Evolutionary conservation across 2,888 invertebrate species (phyloP), one percentile per base, ranked within the genome.

Genomic region (Magallana nippona): DNA sequence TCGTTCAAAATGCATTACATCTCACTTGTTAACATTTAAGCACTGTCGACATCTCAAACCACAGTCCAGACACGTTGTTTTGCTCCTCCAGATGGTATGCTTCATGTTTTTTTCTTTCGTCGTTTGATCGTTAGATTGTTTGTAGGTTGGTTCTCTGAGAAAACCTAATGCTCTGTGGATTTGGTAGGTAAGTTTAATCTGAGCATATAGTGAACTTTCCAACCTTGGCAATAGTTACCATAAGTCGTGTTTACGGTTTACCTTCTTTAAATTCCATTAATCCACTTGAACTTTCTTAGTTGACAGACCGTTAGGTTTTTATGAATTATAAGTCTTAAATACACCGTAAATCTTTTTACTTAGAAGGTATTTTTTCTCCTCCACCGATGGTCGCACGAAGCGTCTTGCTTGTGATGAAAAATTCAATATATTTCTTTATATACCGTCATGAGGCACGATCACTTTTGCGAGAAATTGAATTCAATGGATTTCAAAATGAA

Each of bases 151-250:
- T 44, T 44, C 44, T 44, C 44, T 8, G 44, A 44, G 44, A 44
- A 44, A 44, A 44, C 8, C 44, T 3, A 8, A 5, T 44, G 44
- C 44, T 44, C 44, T 44, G 8, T 44, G 44, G 5, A 44, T 44
- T 44, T 44, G 44, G 44, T 44, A 3, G 44, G 44, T 44, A 44
- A 71, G 71, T 22, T 15, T 71, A 71, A 71, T 71, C 71, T 22
- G 15, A 5, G 22, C 27, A 22, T 22, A 5, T 27, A 71, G 10
- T 71, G 71, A 71, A 71, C 71, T 71, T 22, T 71, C 71, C 71
- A 71, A 71, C 71, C 71, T 71, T 71, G 32, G 71, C 71, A 71
- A 71, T 71, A 71, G 71, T 71, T 71, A 27, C 71, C 71, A 71
- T 71, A 71, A 71, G 22, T 71, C 71, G 22, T 71, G 71, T 71